Evolutionary conservation across 2,797 vertebrate species (phyloP).

Genomic region (Mormyrus proboscirostris): DNA sequence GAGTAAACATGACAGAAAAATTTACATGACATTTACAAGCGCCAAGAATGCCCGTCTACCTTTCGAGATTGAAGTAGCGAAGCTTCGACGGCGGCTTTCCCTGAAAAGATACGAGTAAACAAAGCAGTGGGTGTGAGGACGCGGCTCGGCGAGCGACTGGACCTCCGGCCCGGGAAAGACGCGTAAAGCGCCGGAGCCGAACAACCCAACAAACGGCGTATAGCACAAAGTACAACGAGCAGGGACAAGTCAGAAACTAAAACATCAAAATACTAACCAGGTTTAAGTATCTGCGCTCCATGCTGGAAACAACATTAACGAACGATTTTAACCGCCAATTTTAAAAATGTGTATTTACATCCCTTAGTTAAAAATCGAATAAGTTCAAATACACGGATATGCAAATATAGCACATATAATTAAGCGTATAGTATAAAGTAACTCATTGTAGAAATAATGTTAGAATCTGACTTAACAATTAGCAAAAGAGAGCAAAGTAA

Average conservation of each 20-base stretch:
- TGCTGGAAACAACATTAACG: not conserved
- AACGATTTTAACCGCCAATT: constrained; percentile 7
- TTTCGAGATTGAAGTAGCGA: constrained; percentile 42
- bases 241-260: not conserved
- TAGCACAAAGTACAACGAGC: not conserved
- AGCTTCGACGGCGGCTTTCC: constrained; percentile 58
- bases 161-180: not conserved
- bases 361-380: not conserved
- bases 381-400: not conserved
- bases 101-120: constrained; percentile 42
- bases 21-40: not conserved
- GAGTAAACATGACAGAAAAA: not conserved
- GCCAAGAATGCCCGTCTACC: constrained; percentile 37
- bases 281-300: not conserved
- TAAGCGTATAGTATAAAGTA: not conserved
- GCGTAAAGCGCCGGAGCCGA: not conserved
- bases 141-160: not conserved
- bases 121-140: not conserved
- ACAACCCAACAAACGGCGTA: not conserved
- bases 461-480: not conserved
- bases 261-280: constrained; percentile 14
- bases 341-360: not conserved
- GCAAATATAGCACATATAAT: not conserved
- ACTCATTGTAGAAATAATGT: not conserved
- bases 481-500: not conserved